Evolutionary conservation across 2,797 vertebrate species (phyloP), one percentile per base, ranked within the genome.

Genomic region (Otolemur crassicaudatus): DNA sequence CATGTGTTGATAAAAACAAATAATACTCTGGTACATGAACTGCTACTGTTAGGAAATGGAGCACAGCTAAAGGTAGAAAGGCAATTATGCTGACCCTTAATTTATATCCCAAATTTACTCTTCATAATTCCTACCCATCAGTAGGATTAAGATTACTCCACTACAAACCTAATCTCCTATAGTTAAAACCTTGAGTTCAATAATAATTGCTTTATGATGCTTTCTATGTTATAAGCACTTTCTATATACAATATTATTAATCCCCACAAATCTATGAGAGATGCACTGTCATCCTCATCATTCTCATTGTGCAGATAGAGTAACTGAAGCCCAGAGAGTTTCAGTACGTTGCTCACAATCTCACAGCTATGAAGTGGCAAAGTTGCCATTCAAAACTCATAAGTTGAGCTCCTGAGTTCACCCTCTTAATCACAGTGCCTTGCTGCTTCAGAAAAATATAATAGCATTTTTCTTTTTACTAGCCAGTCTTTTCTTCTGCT

Each of bases 1-100:
- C 63, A n/a, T 49, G 7, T 5, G 23, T 31, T 53, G 3, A 10
- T 75, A 53, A 92, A 10, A 12, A 86, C 58, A 85, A 60, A 89
- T 16, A 72, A 82, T 17, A 90, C 17, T 3, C 31, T 13, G 19
- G 7, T 76, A 58, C 8, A 37, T 53, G 4, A 93, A 31, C 49
- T 65, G 31, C 43, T 65, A 37, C 43, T 88, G 20, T 90, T 93
- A 95, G 60, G n/a, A 94, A 97, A 89, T 31, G 14, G 22, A 67
- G 34, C 34, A 81, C 7, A 82, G 58, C 27, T 80, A 76, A 88
- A 79, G 29, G 77, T 23, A 77, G 2, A 92, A 87, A 75, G 13
- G 29, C 43, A 93, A 46, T 84, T 67, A 60, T 16, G 12, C 3
- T 61, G 23, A 90, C 22, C 6, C 63, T 67, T 77, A 77, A 73